These are phyloP conservation scores for Kuschelorhynchus macadamiae DNA, from an alignment of 2,888 invertebrate species.

Conservation along the genomic window DNA sequence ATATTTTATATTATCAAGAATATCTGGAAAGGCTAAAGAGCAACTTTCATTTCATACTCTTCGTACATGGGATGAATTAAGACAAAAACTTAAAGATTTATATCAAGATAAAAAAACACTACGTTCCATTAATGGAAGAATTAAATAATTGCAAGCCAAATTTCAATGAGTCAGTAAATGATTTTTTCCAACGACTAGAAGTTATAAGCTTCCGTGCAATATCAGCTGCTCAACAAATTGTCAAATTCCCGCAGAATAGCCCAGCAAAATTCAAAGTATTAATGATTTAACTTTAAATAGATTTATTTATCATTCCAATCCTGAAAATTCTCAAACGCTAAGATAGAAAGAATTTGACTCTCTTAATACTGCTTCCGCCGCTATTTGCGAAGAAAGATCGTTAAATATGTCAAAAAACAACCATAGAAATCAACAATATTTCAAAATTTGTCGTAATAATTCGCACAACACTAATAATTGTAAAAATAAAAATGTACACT, in stretches of 20 bases:
- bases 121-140: too few relatives aligned
- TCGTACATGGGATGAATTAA: too few relatives aligned
- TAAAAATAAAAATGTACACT: constrained; percentile 6
- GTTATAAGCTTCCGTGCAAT: not conserved
- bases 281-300: not conserved
- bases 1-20: too few relatives aligned
- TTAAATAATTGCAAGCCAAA: too few relatives aligned
- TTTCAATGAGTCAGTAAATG: constrained; percentile 1
- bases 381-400: not conserved
- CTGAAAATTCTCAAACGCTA: not conserved
- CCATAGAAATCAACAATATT: not conserved
- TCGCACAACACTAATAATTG: constrained; percentile 38
- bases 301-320: not conserved
- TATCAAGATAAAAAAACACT: too few relatives aligned
- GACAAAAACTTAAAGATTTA: too few relatives aligned
- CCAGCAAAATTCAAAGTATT: too few relatives aligned
- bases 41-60: too few relatives aligned
- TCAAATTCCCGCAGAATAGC: too few relatives aligned
- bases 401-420: not conserved
- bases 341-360: too few relatives aligned
- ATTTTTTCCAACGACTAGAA: constrained; percentile 1
- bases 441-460: not conserved
- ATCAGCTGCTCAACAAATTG: not conserved
- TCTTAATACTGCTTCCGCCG: not conserved
- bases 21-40: too few relatives aligned